Evolutionary conservation across 2,888 invertebrate genomes (phyloP).

Genomic region (Malacosoma neustria): DNA sequence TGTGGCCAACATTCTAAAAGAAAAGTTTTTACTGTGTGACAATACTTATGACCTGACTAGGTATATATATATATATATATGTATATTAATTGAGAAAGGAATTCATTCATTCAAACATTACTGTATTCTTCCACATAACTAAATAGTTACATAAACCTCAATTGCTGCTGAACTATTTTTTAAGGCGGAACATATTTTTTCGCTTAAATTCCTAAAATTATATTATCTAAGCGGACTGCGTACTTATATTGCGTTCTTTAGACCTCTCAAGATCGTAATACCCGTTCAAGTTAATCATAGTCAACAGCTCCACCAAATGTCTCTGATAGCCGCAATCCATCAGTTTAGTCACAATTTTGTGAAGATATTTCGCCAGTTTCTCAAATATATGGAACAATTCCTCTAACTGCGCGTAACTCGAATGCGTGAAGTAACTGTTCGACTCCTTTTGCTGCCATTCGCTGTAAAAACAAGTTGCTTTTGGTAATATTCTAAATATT

Average conservation of each 20-base stretch:
- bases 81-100: too few species aligned
- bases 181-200: too few species aligned
- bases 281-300: constrained; percentile 79
- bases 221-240: constrained; percentile 14
- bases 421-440: constrained; percentile 67
- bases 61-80: too few species aligned
- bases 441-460: constrained; percentile 71
- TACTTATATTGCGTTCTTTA: constrained; percentile 37
- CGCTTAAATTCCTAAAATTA: too few species aligned
- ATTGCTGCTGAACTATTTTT: too few species aligned
- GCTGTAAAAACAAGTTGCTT: constrained; percentile 37
- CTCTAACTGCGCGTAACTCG: constrained; percentile 71
- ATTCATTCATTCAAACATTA: too few species aligned
- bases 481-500: too few species aligned
- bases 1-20: too few species aligned
- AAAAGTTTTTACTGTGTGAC: too few species aligned
- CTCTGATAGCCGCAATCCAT: constrained; percentile 80
- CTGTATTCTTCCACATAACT: too few species aligned
- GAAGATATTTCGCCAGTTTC: constrained; percentile 75
- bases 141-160: too few species aligned
- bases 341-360: constrained; percentile 76
- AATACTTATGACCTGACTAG: too few species aligned
- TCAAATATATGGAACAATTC: constrained; percentile 77
- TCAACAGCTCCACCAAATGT: constrained; percentile 77
- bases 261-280: constrained; percentile 63